phyloP scores from a whole-genome alignment of 2,113 vertebrate species.

The Oophaga pumilio region DNA sequence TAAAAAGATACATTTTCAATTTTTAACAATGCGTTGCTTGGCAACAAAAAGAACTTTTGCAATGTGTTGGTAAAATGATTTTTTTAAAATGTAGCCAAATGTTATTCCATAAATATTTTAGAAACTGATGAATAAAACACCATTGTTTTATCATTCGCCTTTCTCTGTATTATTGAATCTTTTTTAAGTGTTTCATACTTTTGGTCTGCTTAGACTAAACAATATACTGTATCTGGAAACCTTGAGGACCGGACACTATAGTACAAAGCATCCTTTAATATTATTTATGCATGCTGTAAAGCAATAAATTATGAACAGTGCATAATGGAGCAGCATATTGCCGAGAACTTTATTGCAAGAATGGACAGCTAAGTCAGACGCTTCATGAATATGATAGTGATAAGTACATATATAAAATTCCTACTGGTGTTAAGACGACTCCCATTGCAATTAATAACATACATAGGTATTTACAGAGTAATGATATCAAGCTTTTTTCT shows the following conservation, averaged over 20 bases:
- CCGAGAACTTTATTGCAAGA: background rate
- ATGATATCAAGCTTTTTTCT: background rate
- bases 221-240: conserved; percentile 6
- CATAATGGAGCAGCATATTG: background rate
- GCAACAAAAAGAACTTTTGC: conserved; percentile 49
- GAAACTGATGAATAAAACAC: conserved; percentile 55
- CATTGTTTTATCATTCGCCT: conserved; percentile 49
- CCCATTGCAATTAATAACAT: background rate
- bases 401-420: background rate
- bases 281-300: conserved; percentile 28
- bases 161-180: conserved; percentile 37
- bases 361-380: background rate
- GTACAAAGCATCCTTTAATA: conserved; percentile 3
- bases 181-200: conserved; percentile 35
- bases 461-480: background rate
- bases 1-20: conserved; percentile 30
- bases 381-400: background rate
- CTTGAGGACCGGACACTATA: background rate
- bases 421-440: background rate
- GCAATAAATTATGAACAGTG: conserved; percentile 8
- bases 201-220: conserved; percentile 26
- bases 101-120: conserved; percentile 57
- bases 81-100: conserved; percentile 56
- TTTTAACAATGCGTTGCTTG: conserved; percentile 49
- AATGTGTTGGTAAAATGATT: conserved; percentile 51